These are phyloP conservation scores for Pegoplata infirma DNA, from an alignment of 2,888 invertebrate genomes.

Conservation along the genomic window DNA sequence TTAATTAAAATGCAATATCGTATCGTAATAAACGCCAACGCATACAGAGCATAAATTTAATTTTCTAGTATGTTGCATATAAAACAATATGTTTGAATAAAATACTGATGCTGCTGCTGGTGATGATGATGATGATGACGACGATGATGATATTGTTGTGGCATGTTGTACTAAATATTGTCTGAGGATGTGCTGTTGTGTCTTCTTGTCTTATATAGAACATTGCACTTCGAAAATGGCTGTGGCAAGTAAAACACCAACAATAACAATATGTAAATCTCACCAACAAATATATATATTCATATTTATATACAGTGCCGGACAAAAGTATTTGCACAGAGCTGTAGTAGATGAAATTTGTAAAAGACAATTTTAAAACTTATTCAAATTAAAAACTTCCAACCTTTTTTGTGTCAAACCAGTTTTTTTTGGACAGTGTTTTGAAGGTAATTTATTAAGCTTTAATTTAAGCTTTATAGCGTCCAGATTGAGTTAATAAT, in stretches of 20 bases:
- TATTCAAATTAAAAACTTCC: too few species aligned
- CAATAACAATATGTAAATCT: too few species aligned
- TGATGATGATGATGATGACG: not conserved
- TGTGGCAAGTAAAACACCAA: not conserved
- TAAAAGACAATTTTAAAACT: too few species aligned
- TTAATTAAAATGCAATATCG: constrained; percentile 61
- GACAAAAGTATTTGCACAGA: too few species aligned
- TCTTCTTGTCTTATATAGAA: not conserved
- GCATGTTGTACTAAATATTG: not conserved
- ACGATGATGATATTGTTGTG: not conserved
- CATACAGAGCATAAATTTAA: constrained; percentile 62
- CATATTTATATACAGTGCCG: too few species aligned
- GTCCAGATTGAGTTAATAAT: too few species aligned
- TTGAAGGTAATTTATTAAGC: too few species aligned
- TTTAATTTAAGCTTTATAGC: too few species aligned
- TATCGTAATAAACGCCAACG: constrained; percentile 54
- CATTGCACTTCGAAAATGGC: not conserved
- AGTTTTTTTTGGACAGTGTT: too few species aligned
- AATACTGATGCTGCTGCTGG: not conserved
- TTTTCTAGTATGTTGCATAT: constrained; percentile 57
- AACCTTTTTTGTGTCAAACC: too few species aligned
- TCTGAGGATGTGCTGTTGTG: not conserved
- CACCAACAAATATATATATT: too few species aligned
- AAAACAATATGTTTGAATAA: constrained; percentile 12
- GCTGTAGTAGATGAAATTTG: too few species aligned